Percentiles rank a stretch among this genome's conserved stretches.
Evolutionary conservation across 2,113 vertebrate genomes (phyloP).

Genomic region (Ploceus nigricollis): DNA sequence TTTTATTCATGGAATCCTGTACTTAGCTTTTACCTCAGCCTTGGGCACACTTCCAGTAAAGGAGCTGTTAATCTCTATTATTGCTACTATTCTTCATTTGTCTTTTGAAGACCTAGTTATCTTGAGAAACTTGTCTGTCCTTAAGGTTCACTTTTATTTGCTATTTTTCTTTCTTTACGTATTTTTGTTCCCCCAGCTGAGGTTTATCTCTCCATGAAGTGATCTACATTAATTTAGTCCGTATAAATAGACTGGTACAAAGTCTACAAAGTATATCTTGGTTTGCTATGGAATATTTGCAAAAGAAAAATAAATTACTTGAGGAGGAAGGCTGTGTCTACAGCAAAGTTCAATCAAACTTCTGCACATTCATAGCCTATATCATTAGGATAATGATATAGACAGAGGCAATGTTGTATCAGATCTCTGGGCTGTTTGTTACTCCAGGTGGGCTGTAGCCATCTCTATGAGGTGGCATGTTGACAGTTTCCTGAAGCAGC

Average conservation of each 20-base stretch:
- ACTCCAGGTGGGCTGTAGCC: neutral
- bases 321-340: neutral
- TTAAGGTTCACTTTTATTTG: neutral
- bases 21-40: neutral
- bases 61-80: neutral
- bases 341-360: neutral
- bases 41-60: neutral
- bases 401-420: neutral
- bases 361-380: neutral
- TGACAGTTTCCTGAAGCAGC: neutral
- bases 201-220: neutral
- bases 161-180: neutral
- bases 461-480: accelerated
- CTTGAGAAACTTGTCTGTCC: neutral
- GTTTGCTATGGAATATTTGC: neutral
- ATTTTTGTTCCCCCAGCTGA: neutral
- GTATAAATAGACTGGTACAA: neutral
- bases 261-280: neutral
- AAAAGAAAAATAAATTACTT: neutral
- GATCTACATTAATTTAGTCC: neutral
- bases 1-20: neutral
- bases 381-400: neutral
- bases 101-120: neutral
- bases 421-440: neutral
- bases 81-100: neutral